A percentile compares a stretch with the other conserved stretches of the same genome.
phyloP scores from a whole-genome alignment of 2,797 vertebrate species.

The Selene dorsalis region DNA sequence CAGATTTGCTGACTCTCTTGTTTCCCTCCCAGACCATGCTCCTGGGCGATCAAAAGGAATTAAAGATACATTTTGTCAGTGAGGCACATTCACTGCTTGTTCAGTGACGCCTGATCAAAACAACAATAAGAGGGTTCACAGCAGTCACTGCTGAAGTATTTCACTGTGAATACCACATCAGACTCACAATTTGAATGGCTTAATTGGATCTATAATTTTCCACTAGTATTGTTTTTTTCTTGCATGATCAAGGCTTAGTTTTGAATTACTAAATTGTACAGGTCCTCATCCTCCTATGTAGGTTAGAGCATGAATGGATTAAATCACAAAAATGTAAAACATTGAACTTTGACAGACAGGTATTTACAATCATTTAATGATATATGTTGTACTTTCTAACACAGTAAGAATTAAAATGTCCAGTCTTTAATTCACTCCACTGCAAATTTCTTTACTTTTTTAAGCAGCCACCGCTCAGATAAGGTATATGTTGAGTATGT shows the following conservation, averaged over 20 bases:
- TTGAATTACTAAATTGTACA: too few relatives aligned
- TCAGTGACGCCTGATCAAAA: constrained; percentile 12
- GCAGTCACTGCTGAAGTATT: too few relatives aligned
- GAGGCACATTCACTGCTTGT: constrained; percentile 10
- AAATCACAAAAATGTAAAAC: neutral
- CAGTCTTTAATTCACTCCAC: neutral
- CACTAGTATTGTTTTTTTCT: too few relatives aligned
- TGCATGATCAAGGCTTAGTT: neutral
- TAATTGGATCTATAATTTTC: too few relatives aligned
- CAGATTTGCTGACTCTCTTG: constrained; percentile 2
- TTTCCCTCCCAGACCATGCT: constrained; percentile 27
- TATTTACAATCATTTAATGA: neutral
- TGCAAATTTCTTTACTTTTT: neutral
- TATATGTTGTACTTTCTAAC: neutral
- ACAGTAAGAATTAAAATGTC: neutral
- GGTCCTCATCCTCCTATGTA: too few relatives aligned
- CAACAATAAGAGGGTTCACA: neutral
- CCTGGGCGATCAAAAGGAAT: constrained; percentile 13
- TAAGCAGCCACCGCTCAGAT: neutral
- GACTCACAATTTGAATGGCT: neutral
- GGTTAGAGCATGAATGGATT: neutral
- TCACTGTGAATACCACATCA: neutral
- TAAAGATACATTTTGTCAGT: neutral
- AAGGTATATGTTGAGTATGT: too few relatives aligned
- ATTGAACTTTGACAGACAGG: neutral